Base-by-base conservation (phyloP, 2,888 invertebrate genomes). In the Dromius quadrimaculatus region DNA sequence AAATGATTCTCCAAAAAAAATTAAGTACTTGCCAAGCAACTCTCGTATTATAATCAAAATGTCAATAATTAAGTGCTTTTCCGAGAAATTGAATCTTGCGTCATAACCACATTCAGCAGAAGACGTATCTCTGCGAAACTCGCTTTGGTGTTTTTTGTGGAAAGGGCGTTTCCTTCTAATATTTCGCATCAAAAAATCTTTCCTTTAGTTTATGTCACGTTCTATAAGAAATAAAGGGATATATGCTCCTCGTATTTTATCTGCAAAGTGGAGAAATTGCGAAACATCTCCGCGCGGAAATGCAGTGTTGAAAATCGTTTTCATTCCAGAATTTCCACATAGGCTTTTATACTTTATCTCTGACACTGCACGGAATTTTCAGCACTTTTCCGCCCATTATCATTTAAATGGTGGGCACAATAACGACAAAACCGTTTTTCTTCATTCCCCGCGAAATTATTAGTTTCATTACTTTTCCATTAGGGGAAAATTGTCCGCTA, bases 381-480 rank as follows among this genome's bases (percentile, higher is more conserved):
- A 32, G 5, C 54, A 11, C 47, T 47, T 59, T 15, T 62, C 23
- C 36, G 15, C 2, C 62, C 43, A 62, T 62, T 62, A 62, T 62
- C 62, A 41, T 62, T 62, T 62, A 62, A 62, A 62, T 62, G 23
- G 41, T 23, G 13, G 20, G 57, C 34, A 20, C 36, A 59, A 59
- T 36, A 59, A 59, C 50, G 41, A 62, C 38, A 34, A 62, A 41
- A 23, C 62, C 41, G 38, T 17, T 38, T 62, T 62, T 62, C 62
- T 62, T 62, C 41, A 62, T 38, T 62, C 41, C 23, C 9, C 11
- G 2, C 20, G 9, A 17, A 62, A 62, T 62, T 62, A 62, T 62
- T 62, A 62, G 62, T 41, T 62, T 62, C 62, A 62, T 62, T 62
- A 62, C 41, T 41, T 62, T 62, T 43, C 62, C 62, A 62, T 62